phyloP scores from a whole-genome alignment of 2,797 vertebrate genomes.

The Sebastolobus alascanus region DNA sequence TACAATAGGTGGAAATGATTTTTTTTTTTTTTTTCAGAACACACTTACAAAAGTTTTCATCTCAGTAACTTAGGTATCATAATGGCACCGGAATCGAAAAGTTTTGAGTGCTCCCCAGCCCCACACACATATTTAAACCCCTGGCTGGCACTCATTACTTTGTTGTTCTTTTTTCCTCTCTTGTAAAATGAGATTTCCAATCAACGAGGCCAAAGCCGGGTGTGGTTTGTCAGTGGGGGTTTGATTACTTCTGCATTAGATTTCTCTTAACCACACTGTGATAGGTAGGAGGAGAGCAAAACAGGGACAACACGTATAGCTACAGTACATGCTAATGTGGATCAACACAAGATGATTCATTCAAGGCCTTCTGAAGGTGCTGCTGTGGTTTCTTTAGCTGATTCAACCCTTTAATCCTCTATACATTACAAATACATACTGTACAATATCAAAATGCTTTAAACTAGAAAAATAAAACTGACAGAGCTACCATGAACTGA shows the following conservation, averaged over 20 bases:
- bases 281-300: too few species aligned
- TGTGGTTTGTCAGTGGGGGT: too few species aligned
- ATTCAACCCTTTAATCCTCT: conserved; percentile 19
- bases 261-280: too few species aligned
- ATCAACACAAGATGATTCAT: not conserved
- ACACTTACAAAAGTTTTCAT: conserved; percentile 12
- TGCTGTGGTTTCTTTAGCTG: conserved; percentile 1
- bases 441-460: conserved; percentile 44
- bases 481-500: conserved; percentile 8
- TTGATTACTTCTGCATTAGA: too few species aligned
- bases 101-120: not conserved
- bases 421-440: conserved; percentile 29
- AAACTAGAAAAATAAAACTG: conserved; percentile 39
- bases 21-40: conserved; percentile 7
- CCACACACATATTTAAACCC: not conserved
- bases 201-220: conserved; percentile 15
- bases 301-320: too few species aligned
- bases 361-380: conserved; percentile 11
- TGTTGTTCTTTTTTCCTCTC: not conserved
- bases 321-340: not conserved
- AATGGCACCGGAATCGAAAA: conserved; percentile 15
- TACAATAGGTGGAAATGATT: conserved; percentile 26
- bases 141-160: not conserved
- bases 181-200: conserved; percentile 22
- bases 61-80: conserved; percentile 10